Conservation (phyloP, 2,797 vertebrate genomes). For the Cyprinodon diabolis region DNA sequence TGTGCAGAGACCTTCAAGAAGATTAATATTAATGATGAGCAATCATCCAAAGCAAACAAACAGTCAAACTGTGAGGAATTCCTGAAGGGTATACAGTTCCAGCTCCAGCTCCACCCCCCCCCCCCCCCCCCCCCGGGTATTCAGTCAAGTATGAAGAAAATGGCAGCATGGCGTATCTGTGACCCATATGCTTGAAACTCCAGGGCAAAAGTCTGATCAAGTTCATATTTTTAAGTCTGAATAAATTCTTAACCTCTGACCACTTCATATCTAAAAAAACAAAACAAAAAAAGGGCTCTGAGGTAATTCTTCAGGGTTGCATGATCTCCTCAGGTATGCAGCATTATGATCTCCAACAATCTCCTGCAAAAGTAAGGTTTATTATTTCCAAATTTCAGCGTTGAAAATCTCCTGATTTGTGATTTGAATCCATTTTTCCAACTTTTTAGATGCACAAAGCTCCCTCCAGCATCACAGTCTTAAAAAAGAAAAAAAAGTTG, state of each 20-base stretch:
- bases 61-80: constrained; percentile 47
- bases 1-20: constrained; percentile 26
- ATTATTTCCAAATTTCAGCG: constrained; percentile 27
- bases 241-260: constrained; percentile 33
- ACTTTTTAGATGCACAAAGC: constrained; percentile 37
- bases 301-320: background rate
- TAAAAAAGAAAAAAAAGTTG: constrained; percentile 28
- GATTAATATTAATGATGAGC: constrained; percentile 53
- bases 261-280: constrained; percentile 1
- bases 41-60: constrained; percentile 67
- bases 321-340: background rate
- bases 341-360: background rate
- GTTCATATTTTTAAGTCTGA: constrained; percentile 40
- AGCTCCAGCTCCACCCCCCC: constrained; percentile 41
- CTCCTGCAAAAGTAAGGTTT: constrained; percentile 5
- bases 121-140: constrained; percentile 29
- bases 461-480: constrained; percentile 14
- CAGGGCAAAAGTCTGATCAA: constrained; percentile 43
- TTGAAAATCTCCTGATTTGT: constrained; percentile 11
- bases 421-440: constrained; percentile 31
- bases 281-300: background rate
- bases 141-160: constrained; percentile 67
- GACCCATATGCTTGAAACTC: constrained; percentile 48
- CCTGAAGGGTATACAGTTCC: constrained; percentile 42
- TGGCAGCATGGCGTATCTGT: constrained; percentile 62